Evolutionary conservation across 2,113 vertebrate species (phyloP), one percentile per base, ranked within the genome.

Genomic region (Hucho hucho): DNA sequence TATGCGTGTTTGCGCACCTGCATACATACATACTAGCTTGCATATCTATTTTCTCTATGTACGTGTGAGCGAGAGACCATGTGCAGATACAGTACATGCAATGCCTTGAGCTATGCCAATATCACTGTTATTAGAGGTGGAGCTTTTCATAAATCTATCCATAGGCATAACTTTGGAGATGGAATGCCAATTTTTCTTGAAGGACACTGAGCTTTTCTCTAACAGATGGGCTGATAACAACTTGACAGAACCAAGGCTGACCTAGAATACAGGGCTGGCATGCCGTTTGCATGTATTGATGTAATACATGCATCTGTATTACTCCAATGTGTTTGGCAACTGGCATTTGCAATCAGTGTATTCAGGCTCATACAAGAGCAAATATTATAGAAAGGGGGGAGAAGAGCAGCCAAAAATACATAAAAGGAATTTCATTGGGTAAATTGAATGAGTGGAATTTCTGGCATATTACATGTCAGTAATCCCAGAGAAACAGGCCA

Each of bases 171-270:
- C n/a, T 32, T 43, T 37, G 13, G 32, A 24, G 43, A 59, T 1
- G 64, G 16, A 63, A 64, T 70, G 67, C 59, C 76, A 73, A 75
- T 66, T 76, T 53, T 59, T 29, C 14, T n/a, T 28, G 76, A 72
- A 32, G 56, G 74, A 79, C 74, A 65, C 66, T 13, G 12, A 26
- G 69, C 66, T 73, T 43, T 26, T 18, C 46, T 70, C 74, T 61
- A 73, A 63, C 76, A 79, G 81, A 86, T 83, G 78, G 72, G 49
- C 3, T 7, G 72, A 63, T 75, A 61, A 67, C 29, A 66, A 67
- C 73, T 77, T 4, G 6, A 72, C 22, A 18, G 67, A 80, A 66
- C 37, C 66, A 1, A 22, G 70, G 59, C 65, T 46, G 79, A 79
- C 84, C 79, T 77, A 29, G 69, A 75, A 75, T 72, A 70, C 47